Base-by-base conservation (phyloP, 2,888 invertebrate genomes). In the Ditula angustiorana region DNA sequence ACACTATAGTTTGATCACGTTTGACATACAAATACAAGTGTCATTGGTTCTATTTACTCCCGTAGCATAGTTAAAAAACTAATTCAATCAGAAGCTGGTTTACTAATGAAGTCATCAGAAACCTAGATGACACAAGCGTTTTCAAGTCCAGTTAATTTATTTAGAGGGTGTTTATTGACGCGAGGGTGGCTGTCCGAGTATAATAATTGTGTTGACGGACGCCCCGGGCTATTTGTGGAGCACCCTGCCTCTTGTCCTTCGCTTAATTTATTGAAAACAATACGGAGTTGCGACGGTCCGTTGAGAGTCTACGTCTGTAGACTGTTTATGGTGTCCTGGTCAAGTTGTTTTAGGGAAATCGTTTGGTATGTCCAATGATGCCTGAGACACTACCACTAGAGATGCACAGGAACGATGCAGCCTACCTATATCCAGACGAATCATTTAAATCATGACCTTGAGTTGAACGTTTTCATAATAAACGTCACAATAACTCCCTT, bases 191-290 rank as follows among this genome's bases (percentile, higher is more conserved):
- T 91, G 93, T 88, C 91, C 91, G 87, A 90, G 90, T 86, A 91
- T 91, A 92, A 92, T 92, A 92, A 92, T 92, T 92, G 92, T 92
- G 92, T 92, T 92, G 88, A 89, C 89, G 83, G 79, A 92, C 83
- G 69, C 92, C 82, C 65, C 24, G 61, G 90, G 92, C 82, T 91
- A 85, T 92, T 91, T 89, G 81, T 76, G 68, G 77, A 86, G 86
- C 72, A 41, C 73, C 79, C 72, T 73, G 77, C 77, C 85, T 83
- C 83, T 86, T 86, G 89, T 87, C 86, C 87, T 86, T 68, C 77
- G 82, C 76, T 82, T 91, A 92, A 92, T 92, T 91, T 89, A 92
- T 92, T 89, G 90, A 92, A 91, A 92, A 92, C 92, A 92, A 90
- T 86, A 83, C 76, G 71, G 57, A 52, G 58, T 63, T 63, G 58